Conservation (phyloP, 1,140 invertebrate genomes). For the Cotesia glomerata region DNA sequence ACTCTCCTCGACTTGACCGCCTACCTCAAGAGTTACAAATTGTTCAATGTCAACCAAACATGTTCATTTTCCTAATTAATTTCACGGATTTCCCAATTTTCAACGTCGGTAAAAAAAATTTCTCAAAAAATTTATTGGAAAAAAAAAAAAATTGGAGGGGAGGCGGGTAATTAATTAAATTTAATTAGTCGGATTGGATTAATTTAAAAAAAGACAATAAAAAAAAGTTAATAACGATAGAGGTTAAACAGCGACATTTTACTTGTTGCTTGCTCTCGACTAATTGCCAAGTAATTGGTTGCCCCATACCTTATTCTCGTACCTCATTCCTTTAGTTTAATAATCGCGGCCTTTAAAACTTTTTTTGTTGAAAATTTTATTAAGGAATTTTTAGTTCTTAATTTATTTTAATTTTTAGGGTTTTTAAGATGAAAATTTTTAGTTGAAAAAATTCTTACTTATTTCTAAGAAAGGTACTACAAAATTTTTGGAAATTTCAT, state of each 20-base stretch:
- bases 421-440: too few species aligned
- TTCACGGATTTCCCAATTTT: neutral
- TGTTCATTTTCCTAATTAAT: too few species aligned
- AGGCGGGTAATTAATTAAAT: too few species aligned
- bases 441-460: too few species aligned
- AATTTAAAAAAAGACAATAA: neutral
- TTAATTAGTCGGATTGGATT: too few species aligned
- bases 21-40: neutral
- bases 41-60: neutral
- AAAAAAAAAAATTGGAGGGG: neutral
- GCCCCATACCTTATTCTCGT: slow-evolving; percentile 29
- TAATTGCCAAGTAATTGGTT: slow-evolving; percentile 64
- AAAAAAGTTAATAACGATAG: slow-evolving; percentile 29
- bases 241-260: slow-evolving; percentile 51
- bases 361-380: neutral
- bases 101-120: neutral
- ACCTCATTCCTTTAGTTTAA: slow-evolving; percentile 28
- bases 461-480: too few species aligned
- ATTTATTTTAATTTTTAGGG: too few species aligned
- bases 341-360: slow-evolving; percentile 22
- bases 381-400: too few species aligned
- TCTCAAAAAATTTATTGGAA: neutral
- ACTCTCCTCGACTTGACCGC: neutral
- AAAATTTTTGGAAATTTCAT: too few species aligned
- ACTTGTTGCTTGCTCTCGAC: slow-evolving; percentile 61